Percentiles rank a stretch among this genome's conserved stretches.
Conservation (phyloP, 2,113 vertebrate genomes). For the Phalacrocorax pelagicus region DNA sequence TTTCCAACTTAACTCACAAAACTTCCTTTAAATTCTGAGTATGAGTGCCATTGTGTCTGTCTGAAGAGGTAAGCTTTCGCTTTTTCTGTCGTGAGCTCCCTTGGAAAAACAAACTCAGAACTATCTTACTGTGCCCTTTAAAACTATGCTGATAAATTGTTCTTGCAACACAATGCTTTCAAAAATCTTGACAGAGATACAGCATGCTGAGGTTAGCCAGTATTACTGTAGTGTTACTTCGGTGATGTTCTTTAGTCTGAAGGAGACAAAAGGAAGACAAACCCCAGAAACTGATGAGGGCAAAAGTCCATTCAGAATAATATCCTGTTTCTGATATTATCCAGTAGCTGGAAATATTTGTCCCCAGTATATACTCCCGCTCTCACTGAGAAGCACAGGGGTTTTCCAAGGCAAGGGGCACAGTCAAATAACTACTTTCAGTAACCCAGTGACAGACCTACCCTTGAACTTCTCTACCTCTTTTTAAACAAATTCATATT, state of each 20-base stretch:
- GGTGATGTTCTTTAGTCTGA: neutral
- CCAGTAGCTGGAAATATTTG: neutral
- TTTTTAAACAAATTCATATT: neutral
- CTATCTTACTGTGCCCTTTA: neutral
- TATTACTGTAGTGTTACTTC: neutral
- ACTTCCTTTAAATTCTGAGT: neutral
- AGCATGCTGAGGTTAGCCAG: neutral
- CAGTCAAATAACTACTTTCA: neutral
- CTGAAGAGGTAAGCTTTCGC: neutral
- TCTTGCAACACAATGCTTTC: neutral
- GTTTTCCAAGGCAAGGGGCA: neutral
- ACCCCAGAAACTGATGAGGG: neutral
- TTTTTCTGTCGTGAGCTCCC: neutral
- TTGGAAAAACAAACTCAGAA: neutral
- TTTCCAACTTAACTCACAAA: neutral
- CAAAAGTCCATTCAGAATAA: neutral
- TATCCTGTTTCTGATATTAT: neutral
- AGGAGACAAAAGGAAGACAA: neutral
- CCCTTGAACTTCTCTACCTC: neutral
- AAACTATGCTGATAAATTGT: neutral
- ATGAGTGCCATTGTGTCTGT: neutral
- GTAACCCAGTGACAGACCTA: neutral
- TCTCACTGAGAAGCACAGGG: neutral
- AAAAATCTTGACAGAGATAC: neutral
- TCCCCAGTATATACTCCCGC: neutral